These are phyloP conservation scores for Plusia festucae DNA, from an alignment of 2,888 invertebrate genomes.

Conservation along the genomic window DNA sequence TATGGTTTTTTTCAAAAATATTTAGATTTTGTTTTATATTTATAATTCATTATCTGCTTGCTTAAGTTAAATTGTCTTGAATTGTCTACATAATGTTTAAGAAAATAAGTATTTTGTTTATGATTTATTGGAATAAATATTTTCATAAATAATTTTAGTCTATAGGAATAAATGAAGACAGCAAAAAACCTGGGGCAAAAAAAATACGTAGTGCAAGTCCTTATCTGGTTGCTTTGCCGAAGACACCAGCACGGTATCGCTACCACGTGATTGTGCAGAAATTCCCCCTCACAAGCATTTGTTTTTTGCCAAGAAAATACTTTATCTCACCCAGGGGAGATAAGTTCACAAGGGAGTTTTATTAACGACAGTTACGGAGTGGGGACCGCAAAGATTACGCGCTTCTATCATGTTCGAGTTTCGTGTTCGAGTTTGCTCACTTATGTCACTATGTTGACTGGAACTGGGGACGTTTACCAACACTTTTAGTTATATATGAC, in stretches of 20 bases:
- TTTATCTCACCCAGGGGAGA: constrained; percentile 79
- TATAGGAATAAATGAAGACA: background rate
- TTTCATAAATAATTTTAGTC: background rate
- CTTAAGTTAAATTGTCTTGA: too few relatives aligned
- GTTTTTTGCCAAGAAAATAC: constrained; percentile 74
- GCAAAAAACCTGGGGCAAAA: constrained; percentile 12
- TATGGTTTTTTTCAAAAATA: too few relatives aligned
- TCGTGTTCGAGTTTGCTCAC: constrained; percentile 72
- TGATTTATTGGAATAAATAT: too few relatives aligned
- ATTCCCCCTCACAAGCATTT: constrained; percentile 63
- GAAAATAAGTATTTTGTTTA: too few relatives aligned
- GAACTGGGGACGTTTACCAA: constrained; percentile 38
- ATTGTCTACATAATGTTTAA: too few relatives aligned
- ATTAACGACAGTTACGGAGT: constrained; percentile 82
- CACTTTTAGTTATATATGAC: too few relatives aligned
- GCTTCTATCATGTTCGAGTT: constrained; percentile 75
- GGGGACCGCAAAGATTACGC: constrained; percentile 74
- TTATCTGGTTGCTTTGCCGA: constrained; percentile 49
- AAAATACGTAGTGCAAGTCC: constrained; percentile 27
- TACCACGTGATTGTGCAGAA: constrained; percentile 66
- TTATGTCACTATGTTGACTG: constrained; percentile 70
- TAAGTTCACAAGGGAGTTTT: constrained; percentile 80
- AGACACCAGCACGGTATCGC: constrained; percentile 23
- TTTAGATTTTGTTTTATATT: too few relatives aligned
- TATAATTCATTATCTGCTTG: too few relatives aligned